phyloP scores from a whole-genome alignment of 2,797 vertebrate species.

The Liasis olivaceus region DNA sequence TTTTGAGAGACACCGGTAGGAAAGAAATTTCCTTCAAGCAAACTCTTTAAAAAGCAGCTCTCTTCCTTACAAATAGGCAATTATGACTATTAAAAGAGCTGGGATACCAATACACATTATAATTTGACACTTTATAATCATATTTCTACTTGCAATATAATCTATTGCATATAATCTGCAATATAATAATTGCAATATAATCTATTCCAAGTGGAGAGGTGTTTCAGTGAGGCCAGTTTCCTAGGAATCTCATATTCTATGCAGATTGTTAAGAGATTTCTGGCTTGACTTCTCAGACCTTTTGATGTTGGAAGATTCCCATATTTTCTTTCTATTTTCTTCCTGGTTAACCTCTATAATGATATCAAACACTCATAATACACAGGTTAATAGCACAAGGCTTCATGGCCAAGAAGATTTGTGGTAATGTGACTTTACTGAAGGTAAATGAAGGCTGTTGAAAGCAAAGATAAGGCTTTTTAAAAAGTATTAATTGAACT shows the following conservation, averaged over 20 bases:
- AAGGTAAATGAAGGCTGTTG: not conserved
- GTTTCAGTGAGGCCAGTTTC: slow-evolving; percentile 11
- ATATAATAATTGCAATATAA: not conserved
- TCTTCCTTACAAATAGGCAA: slow-evolving; percentile 19
- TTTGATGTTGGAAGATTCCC: not conserved
- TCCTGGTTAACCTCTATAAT: not conserved
- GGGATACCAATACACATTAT: slow-evolving; percentile 33
- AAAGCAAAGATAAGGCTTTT: not conserved
- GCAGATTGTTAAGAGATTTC: not conserved
- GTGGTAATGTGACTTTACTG: not conserved
- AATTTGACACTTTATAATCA: not conserved
- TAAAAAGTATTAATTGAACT: not conserved
- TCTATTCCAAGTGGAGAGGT: not conserved
- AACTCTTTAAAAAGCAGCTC: slow-evolving; percentile 42
- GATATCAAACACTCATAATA: not conserved
- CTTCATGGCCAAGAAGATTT: not conserved
- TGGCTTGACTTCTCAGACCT: not conserved
- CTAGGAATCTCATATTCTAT: not conserved
- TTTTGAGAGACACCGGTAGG: slow-evolving; percentile 38
- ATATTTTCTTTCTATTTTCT: not conserved
- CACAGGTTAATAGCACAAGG: not conserved
- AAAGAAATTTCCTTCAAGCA: slow-evolving; percentile 40
- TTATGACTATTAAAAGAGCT: slow-evolving; percentile 49
- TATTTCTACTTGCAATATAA: not conserved
- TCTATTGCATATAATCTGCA: no score